Percentiles rank a stretch among this genome's conserved stretches.
Evolutionary conservation across 2,797 vertebrate genomes (phyloP).

Genomic region (Fringilla coelebs): DNA sequence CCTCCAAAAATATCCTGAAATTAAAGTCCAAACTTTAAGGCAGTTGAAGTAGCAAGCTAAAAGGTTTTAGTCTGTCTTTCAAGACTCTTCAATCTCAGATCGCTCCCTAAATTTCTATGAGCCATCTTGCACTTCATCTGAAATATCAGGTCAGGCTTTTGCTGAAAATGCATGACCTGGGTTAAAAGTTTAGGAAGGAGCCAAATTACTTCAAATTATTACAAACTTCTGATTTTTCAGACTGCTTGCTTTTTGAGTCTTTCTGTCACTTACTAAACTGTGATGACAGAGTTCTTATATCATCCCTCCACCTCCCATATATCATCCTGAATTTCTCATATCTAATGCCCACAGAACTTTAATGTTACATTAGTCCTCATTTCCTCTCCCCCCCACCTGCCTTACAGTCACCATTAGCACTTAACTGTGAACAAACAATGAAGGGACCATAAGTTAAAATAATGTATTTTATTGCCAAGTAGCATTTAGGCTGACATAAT

Average conservation of each 20-base stretch:
- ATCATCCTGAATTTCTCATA: neutral
- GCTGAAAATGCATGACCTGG: neutral
- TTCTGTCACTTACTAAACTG: neutral
- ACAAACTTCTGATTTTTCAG: neutral
- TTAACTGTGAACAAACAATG: neutral
- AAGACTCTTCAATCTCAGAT: neutral
- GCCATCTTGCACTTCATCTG: neutral
- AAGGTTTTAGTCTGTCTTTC: neutral
- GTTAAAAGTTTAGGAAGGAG: neutral
- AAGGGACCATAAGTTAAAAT: neutral
- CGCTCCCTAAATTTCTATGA: neutral
- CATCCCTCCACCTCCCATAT: too few species aligned
- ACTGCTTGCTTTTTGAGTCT: neutral
- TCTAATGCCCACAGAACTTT: neutral
- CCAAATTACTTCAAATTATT: neutral
- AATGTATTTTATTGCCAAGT: constrained; percentile 28
- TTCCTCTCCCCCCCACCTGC: neutral
- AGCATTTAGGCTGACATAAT: neutral
- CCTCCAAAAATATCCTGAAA: neutral
- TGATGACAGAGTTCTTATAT: neutral
- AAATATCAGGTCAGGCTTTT: neutral
- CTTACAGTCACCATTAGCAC: neutral
- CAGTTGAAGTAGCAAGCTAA: neutral
- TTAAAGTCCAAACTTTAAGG: neutral
- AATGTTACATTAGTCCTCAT: neutral